These are phyloP conservation scores for Callocephalon fimbriatum DNA, from an alignment of 2,113 vertebrate species.

Conservation along the genomic window DNA sequence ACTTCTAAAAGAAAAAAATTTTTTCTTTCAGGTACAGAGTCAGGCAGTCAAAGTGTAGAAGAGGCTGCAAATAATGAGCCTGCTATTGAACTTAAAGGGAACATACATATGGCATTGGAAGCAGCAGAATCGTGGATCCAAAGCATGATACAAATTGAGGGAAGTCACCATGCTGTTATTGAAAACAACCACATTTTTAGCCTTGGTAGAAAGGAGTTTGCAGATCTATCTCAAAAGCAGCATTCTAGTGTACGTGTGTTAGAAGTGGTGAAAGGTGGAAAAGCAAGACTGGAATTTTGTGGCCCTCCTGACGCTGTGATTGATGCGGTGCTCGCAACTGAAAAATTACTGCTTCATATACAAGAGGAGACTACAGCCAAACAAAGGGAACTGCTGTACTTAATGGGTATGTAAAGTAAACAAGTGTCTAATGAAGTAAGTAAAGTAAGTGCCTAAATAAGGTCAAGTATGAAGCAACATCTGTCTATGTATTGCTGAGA, in stretches of 20 bases:
- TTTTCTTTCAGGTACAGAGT: background rate
- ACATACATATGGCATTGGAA: background rate
- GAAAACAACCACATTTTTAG: constrained; percentile 81
- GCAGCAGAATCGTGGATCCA: constrained; percentile 80
- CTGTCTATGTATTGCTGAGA: background rate
- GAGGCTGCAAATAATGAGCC: background rate
- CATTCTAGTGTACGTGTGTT: constrained; percentile 11
- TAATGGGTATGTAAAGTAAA: constrained; percentile 66
- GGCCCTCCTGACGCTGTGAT: constrained; percentile 41
- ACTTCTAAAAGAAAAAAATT: background rate
- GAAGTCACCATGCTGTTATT: background rate
- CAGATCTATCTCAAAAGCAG: constrained; percentile 37
- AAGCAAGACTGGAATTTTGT: constrained; percentile 64
- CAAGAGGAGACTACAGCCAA: constrained; percentile 66
- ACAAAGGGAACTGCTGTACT: constrained; percentile 55
- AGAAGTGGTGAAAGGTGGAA: constrained; percentile 68
- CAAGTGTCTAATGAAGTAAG: background rate
- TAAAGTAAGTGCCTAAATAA: background rate
- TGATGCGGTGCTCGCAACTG: constrained; percentile 65
- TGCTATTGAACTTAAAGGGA: constrained; percentile 69
- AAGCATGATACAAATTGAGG: background rate
- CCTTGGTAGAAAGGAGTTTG: constrained; percentile 73
- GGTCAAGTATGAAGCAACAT: background rate
- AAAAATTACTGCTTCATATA: constrained; percentile 78
- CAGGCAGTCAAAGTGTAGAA: background rate